A percentile compares a stretch with the other conserved stretches of the same genome.
These are phyloP conservation scores for Apocheima hispidaria DNA, from an alignment of 2,888 invertebrate species.

Conservation along the genomic window DNA sequence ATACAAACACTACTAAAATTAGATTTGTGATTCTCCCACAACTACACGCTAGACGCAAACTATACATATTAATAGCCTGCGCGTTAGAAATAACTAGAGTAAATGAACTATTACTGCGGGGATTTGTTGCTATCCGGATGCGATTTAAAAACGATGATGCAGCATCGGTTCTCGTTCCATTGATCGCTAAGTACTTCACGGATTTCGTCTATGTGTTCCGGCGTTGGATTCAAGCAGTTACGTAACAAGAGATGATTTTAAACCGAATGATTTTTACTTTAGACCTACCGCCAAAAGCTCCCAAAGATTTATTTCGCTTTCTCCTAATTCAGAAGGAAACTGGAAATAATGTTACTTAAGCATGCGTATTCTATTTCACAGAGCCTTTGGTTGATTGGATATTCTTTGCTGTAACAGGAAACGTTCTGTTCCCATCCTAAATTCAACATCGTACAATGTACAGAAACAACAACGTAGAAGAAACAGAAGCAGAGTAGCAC, in stretches of 20 bases:
- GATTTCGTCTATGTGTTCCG: constrained; percentile 9
- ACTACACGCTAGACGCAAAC: constrained; percentile 76
- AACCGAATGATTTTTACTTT: neutral
- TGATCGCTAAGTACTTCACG: constrained; percentile 15
- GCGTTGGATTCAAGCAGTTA: constrained; percentile 6
- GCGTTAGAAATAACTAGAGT: constrained; percentile 62
- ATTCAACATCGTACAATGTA: constrained; percentile 16
- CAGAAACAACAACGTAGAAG: constrained; percentile 13
- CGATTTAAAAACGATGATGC: constrained; percentile 22
- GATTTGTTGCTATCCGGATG: constrained; percentile 56
- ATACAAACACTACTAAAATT: constrained; percentile 80
- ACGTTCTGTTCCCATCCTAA: constrained; percentile 18
- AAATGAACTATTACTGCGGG: constrained; percentile 61
- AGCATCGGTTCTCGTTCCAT: constrained; percentile 1
- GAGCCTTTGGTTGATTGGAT: constrained; percentile 23
- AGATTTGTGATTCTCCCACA: constrained; percentile 75
- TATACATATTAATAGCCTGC: constrained; percentile 65
- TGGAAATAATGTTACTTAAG: constrained; percentile 1
- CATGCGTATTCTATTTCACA: constrained; percentile 14
- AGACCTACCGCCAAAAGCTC: constrained; percentile 1
- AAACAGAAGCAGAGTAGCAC: constrained; percentile 13
- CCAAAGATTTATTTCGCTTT: constrained; percentile 3
- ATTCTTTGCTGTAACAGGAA: constrained; percentile 25
- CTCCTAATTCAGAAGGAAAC: constrained; percentile 7
- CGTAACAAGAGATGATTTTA: constrained; percentile 1